Evolutionary conservation across 1,140 invertebrate genomes (phyloP), one percentile per base, ranked within the genome.

Genomic region (Plutomurus gul): DNA sequence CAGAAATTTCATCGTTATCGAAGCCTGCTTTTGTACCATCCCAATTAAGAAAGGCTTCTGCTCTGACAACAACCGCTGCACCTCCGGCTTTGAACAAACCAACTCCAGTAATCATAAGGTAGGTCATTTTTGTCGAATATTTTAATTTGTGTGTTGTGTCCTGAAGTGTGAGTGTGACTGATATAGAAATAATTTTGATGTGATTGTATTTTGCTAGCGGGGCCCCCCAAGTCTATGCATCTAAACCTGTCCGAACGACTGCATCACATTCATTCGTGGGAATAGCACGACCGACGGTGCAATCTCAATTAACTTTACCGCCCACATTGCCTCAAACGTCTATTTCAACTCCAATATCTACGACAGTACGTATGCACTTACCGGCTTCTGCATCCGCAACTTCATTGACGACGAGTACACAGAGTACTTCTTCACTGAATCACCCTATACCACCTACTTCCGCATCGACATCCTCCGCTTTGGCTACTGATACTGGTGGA

Each of bases 401-500:
- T 33, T 1, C 56, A 65, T 6, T n/a, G 5, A 10, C 13, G 4
- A 6, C 47, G 39, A n/a, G 3, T 16, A 27, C 10, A 27, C 46
- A 30, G 8, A 13, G n/a, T n/a, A 65, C 30, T 33, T 8, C 11
- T 18, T 40, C 25, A 8, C 1, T 25, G 11, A 6, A 36, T 4
- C 25, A 22, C n/a, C 36, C 65, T 39, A 25, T 20, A 16, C 18
- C 70, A 40, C 18, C 39, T 4, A 16, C 46, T 33, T 46, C 71
- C 25, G 18, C 6, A 20, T 4, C 39, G 8, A 27, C 71, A 16
- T 16, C 39, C 27, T 22, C 72, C 56, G 65, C 11, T 20, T 20
- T n/a, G n/a, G n/a, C 79, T 71, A 36, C 5, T 13, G 49, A 60
- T 18, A 13, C 39, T 36, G 39, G 87, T 49, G 86, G 85, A 30